Evolutionary conservation across 2,888 invertebrate genomes (phyloP).

Genomic region (Geophilus truncorum): DNA sequence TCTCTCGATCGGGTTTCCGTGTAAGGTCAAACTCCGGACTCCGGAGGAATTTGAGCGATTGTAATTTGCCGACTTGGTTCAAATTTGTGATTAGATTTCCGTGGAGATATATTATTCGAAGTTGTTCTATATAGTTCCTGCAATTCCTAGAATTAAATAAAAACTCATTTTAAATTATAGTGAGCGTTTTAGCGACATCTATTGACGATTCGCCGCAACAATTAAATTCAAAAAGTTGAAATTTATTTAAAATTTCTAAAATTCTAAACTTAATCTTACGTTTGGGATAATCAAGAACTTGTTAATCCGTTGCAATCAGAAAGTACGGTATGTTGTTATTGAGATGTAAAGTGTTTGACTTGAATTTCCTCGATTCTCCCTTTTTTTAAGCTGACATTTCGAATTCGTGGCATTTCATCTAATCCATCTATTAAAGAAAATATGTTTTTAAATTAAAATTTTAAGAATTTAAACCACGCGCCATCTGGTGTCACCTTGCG

Average conservation of each 20-base stretch:
- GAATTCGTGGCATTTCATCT: not conserved
- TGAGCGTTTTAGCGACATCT: not conserved
- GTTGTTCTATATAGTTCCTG: not conserved
- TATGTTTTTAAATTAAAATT: too few relatives aligned
- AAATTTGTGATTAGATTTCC: not conserved
- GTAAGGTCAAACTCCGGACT: conserved; percentile 43
- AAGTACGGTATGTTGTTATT: not conserved
- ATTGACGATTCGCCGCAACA: not conserved
- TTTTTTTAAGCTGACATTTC: not conserved
- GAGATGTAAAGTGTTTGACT: not conserved
- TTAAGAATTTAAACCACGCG: too few relatives aligned
- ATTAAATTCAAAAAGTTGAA: not conserved
- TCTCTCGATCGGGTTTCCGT: conserved; percentile 47
- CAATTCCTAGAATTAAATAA: not conserved
- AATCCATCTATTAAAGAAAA: not conserved
- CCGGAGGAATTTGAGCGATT: conserved; percentile 38
- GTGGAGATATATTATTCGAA: conserved; percentile 20
- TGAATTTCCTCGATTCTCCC: not conserved
- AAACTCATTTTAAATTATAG: not conserved
- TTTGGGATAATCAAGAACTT: not conserved
- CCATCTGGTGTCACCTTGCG: too few relatives aligned
- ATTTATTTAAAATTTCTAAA: too few relatives aligned
- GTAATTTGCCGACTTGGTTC: not conserved
- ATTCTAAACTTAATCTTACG: too few relatives aligned
- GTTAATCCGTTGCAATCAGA: not conserved